phyloP scores from a whole-genome alignment of 2,888 invertebrate genomes.

The Drosophila recens region DNA sequence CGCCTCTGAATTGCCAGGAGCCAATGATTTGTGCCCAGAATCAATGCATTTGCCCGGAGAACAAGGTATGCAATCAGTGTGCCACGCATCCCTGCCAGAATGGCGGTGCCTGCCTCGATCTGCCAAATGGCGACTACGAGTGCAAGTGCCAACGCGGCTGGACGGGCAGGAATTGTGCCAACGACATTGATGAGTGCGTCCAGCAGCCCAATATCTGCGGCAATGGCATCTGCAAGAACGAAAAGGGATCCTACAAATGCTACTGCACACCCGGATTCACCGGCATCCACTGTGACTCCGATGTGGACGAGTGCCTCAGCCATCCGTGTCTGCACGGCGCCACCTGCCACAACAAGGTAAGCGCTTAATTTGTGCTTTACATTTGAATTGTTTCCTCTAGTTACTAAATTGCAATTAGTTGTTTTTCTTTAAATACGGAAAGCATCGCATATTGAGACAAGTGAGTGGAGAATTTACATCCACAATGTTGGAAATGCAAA shows the following conservation, averaged over 20 bases:
- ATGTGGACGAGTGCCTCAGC: slow-evolving; percentile 95
- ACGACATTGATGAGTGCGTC: slow-evolving; percentile 90
- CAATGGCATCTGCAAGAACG: slow-evolving; percentile 93
- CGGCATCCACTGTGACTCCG: slow-evolving; percentile 92
- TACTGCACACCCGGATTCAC: slow-evolving; percentile 95
- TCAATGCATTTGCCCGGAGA: slow-evolving; percentile 84
- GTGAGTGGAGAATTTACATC: slow-evolving; percentile 75
- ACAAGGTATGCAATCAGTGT: slow-evolving; percentile 86
- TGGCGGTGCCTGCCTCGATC: slow-evolving; percentile 88
- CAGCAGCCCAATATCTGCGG: slow-evolving; percentile 89
- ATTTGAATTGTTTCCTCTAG: slow-evolving; percentile 21
- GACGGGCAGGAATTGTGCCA: slow-evolving; percentile 87
- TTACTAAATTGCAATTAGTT: slow-evolving; percentile 83
- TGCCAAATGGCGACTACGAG: slow-evolving; percentile 86
- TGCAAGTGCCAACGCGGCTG: slow-evolving; percentile 88
- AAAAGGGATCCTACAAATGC: slow-evolving; percentile 92
- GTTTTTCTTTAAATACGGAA: slow-evolving; percentile 85
- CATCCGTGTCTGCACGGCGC: slow-evolving; percentile 94
- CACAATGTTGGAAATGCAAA: neutral
- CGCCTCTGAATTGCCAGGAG: slow-evolving; percentile 82
- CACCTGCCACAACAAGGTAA: slow-evolving; percentile 90
- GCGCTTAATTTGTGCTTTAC: slow-evolving; percentile 28
- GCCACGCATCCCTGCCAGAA: slow-evolving; percentile 88
- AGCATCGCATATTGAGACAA: slow-evolving; percentile 85
- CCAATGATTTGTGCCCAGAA: slow-evolving; percentile 84